Base-by-base conservation (phyloP, 2,888 invertebrate genomes). In the Euplexia lucipara region DNA sequence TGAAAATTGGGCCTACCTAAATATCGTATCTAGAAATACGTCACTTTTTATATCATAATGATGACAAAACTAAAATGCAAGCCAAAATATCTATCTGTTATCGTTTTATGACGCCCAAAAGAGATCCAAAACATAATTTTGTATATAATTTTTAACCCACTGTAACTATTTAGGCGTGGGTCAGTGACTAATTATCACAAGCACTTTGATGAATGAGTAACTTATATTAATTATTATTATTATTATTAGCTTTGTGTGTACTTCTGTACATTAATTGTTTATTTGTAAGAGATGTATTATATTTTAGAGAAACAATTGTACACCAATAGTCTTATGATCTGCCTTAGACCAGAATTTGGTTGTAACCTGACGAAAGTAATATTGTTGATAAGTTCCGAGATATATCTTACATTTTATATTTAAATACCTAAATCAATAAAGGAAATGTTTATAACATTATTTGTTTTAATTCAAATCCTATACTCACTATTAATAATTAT, bases 351-450 rank as follows among this genome's bases (percentile, higher is more conserved):
- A 57, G 44, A 39, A 26, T 51, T 58, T 12, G 56, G 42, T 58
- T 56, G 34, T 44, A 63, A 54, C 18, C 37, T 52, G 56, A 59
- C 14, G 22, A 75, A 45, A 26, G 20, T 59, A 57, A 72, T 73
- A 39, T 65, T 78, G 78, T 73, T 73, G 30, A 63, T 63, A 66
- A 47, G 37, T 56, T 60, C 16, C 37, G 39, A 56, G 56, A 49
- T 65, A 52, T 56, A 47, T 51, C 57, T 26, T 72, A 64, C 34
- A 66, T 34, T 30, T 34, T 59, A 56, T 72, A 59, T 65, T 42
- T 44, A 72, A 57, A 63, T 39, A 65, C 9, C 12, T n/a, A 20
- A 72, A 73, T 73, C 78, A 73, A 78, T 73, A 73, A 73, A 78
- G 26, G n/a, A 64, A 22, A 18, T 48, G 10, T 65, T 73, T 73